Percentiles rank a stretch among this genome's conserved stretches.
Evolutionary conservation across 2,113 vertebrate genomes (phyloP).

Genomic region (Ceyx melanurus): DNA sequence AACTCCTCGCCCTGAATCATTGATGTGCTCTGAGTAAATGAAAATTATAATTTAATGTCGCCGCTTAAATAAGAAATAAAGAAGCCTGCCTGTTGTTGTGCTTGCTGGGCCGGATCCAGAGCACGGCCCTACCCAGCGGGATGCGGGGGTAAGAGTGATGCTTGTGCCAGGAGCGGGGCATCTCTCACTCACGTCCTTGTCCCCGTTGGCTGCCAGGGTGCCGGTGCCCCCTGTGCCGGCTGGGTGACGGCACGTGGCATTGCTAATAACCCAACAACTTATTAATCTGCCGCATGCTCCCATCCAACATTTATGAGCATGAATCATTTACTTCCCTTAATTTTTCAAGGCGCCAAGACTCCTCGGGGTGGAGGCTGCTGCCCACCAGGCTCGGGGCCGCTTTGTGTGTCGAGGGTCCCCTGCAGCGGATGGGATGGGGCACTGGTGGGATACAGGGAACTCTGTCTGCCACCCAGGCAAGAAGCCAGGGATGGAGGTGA

Average conservation of each 20-base stretch:
- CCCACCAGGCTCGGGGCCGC: fast-evolving
- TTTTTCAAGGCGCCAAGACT: not conserved
- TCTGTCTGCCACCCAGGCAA: fast-evolving
- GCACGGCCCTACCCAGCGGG: fast-evolving
- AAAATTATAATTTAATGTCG: conserved; percentile 68
- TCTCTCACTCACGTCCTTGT: not conserved
- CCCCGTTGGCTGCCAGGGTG: fast-evolving
- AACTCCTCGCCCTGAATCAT: conserved; percentile 36
- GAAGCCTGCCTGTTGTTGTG: not conserved
- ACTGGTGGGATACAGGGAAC: fast-evolving
- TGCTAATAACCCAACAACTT: not conserved
- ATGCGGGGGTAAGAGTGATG: not conserved
- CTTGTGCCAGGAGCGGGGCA: fast-evolving
- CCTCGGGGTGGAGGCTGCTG: not conserved
- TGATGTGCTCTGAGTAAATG: conserved; percentile 66
- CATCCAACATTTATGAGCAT: conserved; percentile 25
- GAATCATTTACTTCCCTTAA: conserved; percentile 28
- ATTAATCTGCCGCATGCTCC: not conserved
- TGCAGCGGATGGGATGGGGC: fast-evolving
- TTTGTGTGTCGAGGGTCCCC: not conserved
- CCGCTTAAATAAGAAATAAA: conserved; percentile 68
- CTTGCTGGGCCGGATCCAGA: fast-evolving
- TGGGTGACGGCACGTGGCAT: fast-evolving
- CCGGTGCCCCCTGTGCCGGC: fast-evolving
- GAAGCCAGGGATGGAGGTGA: not conserved